These are phyloP conservation scores for Danaus chrysippus DNA, from an alignment of 2,888 invertebrate species.

Conservation along the genomic window DNA sequence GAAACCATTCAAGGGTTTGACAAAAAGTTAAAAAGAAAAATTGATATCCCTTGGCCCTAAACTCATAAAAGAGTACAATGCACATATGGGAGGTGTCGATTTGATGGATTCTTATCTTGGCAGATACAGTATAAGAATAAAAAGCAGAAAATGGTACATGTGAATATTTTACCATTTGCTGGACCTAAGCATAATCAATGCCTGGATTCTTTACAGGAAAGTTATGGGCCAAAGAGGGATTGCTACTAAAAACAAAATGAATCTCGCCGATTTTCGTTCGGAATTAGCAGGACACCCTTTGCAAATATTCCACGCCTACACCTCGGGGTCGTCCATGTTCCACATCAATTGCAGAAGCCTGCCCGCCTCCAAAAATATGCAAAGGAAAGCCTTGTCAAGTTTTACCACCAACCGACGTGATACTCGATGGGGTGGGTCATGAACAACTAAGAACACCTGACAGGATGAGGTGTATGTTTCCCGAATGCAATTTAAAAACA, in stretches of 20 bases:
- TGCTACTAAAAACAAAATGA: not conserved
- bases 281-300: not conserved
- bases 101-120: slow-evolving; percentile 21
- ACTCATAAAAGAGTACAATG: slow-evolving; percentile 12
- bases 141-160: slow-evolving; percentile 4
- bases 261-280: slow-evolving; percentile 2
- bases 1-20: slow-evolving; percentile 19
- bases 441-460: too few species aligned
- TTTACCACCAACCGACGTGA: too few species aligned
- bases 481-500: too few species aligned
- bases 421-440: too few species aligned
- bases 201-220: slow-evolving; percentile 11
- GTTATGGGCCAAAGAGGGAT: not conserved
- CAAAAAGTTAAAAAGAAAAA: slow-evolving; percentile 13
- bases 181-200: slow-evolving; percentile 11
- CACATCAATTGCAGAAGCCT: too few species aligned
- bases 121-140: slow-evolving; percentile 12
- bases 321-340: too few species aligned
- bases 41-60: slow-evolving; percentile 30
- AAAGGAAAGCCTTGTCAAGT: too few species aligned
- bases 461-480: too few species aligned
- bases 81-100: slow-evolving; percentile 22
- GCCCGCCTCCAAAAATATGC: too few species aligned
- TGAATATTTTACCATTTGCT: slow-evolving; percentile 14
- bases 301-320: too few species aligned